These are phyloP conservation scores for Orthosia cruda DNA, from an alignment of 2,888 invertebrate genomes.

Conservation along the genomic window DNA sequence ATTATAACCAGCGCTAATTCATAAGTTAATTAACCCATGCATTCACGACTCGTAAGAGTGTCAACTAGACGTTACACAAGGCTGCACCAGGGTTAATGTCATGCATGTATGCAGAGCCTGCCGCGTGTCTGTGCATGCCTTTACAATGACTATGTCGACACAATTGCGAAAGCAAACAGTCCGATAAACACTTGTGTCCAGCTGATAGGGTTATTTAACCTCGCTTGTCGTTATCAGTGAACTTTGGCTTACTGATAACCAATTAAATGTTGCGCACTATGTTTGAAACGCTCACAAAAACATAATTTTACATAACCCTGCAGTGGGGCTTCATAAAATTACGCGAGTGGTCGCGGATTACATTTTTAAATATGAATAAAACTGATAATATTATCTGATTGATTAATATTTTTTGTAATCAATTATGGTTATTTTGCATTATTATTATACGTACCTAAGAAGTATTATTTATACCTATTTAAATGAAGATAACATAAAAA, in stretches of 20 bases:
- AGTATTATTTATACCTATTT: too few species aligned
- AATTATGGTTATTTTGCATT: too few species aligned
- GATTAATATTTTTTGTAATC: too few species aligned
- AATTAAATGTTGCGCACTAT: not conserved
- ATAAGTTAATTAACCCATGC: conserved; percentile 6
- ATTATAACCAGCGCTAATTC: not conserved
- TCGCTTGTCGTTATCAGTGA: conserved; percentile 16
- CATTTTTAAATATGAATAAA: too few species aligned
- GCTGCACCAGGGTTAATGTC: conserved; percentile 43
- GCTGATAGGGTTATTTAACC: conserved; percentile 20
- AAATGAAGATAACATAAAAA: too few species aligned
- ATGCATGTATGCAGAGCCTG: conserved; percentile 44
- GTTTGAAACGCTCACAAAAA: not conserved
- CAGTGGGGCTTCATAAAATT: too few species aligned
- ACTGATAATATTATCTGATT: too few species aligned
- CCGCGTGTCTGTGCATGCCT: conserved; percentile 41
- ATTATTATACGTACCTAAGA: too few species aligned
- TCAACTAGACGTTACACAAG: conserved; percentile 35
- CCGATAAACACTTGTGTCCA: conserved; percentile 17
- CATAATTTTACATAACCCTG: not conserved
- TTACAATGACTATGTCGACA: conserved; percentile 33
- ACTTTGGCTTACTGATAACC: conserved; percentile 28
- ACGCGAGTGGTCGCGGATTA: too few species aligned
- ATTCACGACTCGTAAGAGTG: conserved; percentile 34
- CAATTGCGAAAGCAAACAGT: conserved; percentile 17